phyloP scores from a whole-genome alignment of 2,113 vertebrate species.

The Natator depressus region DNA sequence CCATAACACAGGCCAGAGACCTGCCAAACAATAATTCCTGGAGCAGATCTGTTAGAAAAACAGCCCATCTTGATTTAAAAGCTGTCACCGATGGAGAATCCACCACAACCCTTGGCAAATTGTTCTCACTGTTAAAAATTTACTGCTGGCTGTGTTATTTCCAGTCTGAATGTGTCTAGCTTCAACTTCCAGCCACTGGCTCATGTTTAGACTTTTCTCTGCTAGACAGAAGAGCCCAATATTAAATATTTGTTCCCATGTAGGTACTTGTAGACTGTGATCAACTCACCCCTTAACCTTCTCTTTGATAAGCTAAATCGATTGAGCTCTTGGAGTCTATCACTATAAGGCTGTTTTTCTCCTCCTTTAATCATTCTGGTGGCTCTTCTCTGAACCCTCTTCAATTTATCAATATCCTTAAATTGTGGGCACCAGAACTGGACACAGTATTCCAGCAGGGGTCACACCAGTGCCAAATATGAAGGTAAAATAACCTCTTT shows the following conservation, averaged over 20 bases:
- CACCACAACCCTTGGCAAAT: not conserved
- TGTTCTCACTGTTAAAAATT: not conserved
- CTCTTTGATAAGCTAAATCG: not conserved
- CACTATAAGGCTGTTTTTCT: not conserved
- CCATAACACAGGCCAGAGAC: not conserved
- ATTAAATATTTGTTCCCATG: not conserved
- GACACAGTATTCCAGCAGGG: not conserved
- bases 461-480: not conserved
- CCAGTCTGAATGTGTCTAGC: not conserved
- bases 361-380: not conserved
- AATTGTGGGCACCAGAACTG: not conserved
- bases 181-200: not conserved
- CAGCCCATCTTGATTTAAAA: not conserved
- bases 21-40: not conserved
- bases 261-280: not conserved
- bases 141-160: too few relatives aligned
- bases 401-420: not conserved
- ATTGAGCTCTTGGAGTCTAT: not conserved
- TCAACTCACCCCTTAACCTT: not conserved
- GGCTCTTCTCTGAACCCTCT: not conserved
- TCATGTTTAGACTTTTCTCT: not conserved
- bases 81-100: not conserved
- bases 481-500: not conserved
- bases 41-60: not conserved
- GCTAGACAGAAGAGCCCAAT: not conserved